Evolutionary conservation across 2,888 invertebrate species (phyloP).

Genomic region (Hydroisotoma schaefferi): DNA sequence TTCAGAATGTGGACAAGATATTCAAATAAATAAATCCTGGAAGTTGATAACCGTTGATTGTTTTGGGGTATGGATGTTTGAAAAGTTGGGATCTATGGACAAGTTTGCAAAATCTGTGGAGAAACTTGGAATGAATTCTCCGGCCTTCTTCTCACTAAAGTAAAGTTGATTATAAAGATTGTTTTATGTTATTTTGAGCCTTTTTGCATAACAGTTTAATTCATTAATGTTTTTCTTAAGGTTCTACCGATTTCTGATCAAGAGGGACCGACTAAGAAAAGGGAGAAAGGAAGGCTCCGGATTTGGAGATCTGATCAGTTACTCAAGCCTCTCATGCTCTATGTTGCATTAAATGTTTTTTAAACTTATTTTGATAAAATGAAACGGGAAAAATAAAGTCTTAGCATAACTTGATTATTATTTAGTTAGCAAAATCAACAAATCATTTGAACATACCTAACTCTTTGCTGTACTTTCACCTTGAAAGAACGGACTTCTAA

Average conservation of each 20-base stretch:
- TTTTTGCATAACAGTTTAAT: neutral
- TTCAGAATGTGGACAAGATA: neutral
- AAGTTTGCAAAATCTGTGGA: constrained; percentile 27
- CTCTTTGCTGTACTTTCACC: no score
- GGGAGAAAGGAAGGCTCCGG: constrained; percentile 13
- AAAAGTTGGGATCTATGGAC: constrained; percentile 23
- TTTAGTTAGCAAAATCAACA: no score
- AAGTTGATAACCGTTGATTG: constrained; percentile 35
- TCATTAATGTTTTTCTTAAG: constrained; percentile 15
- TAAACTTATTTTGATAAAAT: no score
- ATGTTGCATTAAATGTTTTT: constrained; percentile 17
- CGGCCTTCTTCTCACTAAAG: constrained; percentile 33
- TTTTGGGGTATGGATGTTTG: constrained; percentile 37
- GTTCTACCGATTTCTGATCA: constrained; percentile 23
- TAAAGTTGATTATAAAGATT: constrained; percentile 9
- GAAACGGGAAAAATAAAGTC: neutral
- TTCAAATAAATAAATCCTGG: constrained; percentile 15
- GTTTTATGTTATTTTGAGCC: no score
- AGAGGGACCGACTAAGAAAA: constrained; percentile 13
- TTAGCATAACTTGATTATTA: no score
- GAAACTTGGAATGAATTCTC: constrained; percentile 23
- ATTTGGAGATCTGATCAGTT: constrained; percentile 20
- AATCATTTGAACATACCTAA: no score
- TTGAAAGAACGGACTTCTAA: no score
- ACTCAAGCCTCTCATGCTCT: constrained; percentile 21